Evolutionary conservation across 2,797 vertebrate genomes (phyloP), one percentile per base, ranked within the genome.

Genomic region (Ambastaia sidthimunki): DNA sequence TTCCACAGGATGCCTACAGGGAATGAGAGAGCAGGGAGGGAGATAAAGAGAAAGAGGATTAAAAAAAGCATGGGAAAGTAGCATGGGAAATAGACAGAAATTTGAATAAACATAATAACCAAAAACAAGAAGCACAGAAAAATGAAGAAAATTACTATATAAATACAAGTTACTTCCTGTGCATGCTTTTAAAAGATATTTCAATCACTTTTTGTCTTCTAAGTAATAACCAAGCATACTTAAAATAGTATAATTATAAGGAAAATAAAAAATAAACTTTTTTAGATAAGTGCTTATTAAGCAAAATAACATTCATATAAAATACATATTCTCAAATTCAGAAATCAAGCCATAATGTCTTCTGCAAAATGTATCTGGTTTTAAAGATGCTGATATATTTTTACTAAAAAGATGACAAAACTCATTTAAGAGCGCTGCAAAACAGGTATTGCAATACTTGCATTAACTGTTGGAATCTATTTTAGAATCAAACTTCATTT

Each of bases 1-100:
- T 99, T 99, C 98, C 98, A 99, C 71, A 99, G 87, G 87, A 99
- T 99, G 59, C 98, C 98, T 99, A 84, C 12, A 79, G 67, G n/a
- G 71, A 55, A 54, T 5, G 25, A 11, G 13, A 57, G 37, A 80
- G 31, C 59, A 60, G 47, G 5, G 21, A 44, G 9, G 60, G 21
- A 21, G 66, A 50, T 65, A 50, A 66, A 47, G 23, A 0, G 6
- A 1, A 25, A 59, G 6, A 52, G 60, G 34, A 70, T 59, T n/a
- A 23, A 10, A 71, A 3, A 70, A 0, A 74, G n/a, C 48, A 21
- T 37, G 18, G 52, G 74, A 76, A 48, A 2, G 37, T 31, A 18
- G 23, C 74, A 47, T 59, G 75, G 37, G 66, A 48, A 76, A 60
- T 23, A 50, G 65, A 77, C 59, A 77, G 59, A 18, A 11, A 77